Base-by-base conservation (phyloP, 2,797 vertebrate genomes). In the Rachycentron canadum region DNA sequence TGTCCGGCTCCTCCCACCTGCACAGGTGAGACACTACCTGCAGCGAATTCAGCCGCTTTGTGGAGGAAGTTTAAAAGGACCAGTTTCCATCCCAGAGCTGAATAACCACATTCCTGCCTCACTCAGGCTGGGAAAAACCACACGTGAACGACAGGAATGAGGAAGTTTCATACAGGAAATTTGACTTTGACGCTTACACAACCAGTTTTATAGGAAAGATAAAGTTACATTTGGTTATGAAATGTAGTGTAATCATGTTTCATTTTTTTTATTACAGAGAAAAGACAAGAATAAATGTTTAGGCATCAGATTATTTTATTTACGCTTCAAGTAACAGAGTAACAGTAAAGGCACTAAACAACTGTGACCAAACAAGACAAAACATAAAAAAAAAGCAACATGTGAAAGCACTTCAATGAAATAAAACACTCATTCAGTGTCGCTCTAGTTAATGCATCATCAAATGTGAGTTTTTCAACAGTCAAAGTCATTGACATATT, bases 261-360 rank as follows among this genome's bases (percentile, higher is more conserved):
- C 5, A 38, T 41, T 41, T 32, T 28, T 1, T 34, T 9, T 3
- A 9, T 0, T 8, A 19, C 1, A 13, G 10, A 34, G 7, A 13
- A 1, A 6, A 17, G 3, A 2, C 8, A 3, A 4, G 0, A 28
- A 34, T 0, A 1, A 19, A 7, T 16, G 43, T 45, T 73, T 30
- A 5, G 28, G 49, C 41, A 53, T 49, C 6, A 56, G 28, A 23
- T 38, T 23, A 49, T 78, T 92, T 90, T 91, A 90, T 92, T 92
- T 41, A 52, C 36, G 0, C 62, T 92, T 94, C 88, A 94, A 93
- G 90, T 93, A 91, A 83, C 75, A 88, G 79, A 88, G 69, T 45
- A 89, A 83, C 86, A 88, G 86, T 88, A 71, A 93, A 94, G 92
- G 92, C 91, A 93, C 89, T 38, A 58, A 72, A 76, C 45, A 43